Evolutionary conservation across 2,797 vertebrate species (phyloP).

Genomic region (Hylomyscus alleni): DNA sequence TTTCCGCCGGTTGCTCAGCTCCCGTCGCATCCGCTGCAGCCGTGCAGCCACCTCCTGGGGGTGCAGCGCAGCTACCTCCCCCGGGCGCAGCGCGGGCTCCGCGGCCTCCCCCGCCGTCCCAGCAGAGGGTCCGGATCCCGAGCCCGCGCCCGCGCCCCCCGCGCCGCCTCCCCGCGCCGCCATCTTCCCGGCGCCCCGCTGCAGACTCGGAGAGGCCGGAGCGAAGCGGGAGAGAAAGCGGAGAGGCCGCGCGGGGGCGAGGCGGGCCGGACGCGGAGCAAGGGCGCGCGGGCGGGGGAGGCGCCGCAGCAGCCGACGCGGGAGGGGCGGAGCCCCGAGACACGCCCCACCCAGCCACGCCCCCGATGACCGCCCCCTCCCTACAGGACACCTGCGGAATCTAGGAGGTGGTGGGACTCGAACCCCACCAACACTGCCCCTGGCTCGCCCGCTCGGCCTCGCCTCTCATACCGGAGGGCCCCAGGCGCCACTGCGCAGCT

Average conservation of each 20-base stretch:
- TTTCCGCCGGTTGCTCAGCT: constrained; percentile 98
- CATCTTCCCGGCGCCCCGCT: constrained; percentile 78
- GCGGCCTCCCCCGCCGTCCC: constrained; percentile 42
- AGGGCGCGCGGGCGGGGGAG: neutral
- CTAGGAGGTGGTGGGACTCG: neutral
- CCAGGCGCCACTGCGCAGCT: neutral
- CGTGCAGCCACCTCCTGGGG: constrained; percentile 93
- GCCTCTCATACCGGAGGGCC: neutral
- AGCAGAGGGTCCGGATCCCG: neutral
- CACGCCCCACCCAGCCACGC: neutral
- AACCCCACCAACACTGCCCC: neutral
- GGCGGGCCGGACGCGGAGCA: constrained; percentile 45
- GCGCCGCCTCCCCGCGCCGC: constrained; percentile 65
- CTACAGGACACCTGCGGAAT: constrained; percentile 47
- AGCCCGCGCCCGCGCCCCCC: constrained; percentile 43
- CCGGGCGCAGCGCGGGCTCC: constrained; percentile 74
- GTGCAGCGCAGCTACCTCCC: constrained; percentile 87
- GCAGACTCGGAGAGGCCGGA: constrained; percentile 60
- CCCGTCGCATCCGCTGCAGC: constrained; percentile 93
- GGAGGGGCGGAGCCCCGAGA: constrained; percentile 74
- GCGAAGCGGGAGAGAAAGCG: constrained; percentile 52
- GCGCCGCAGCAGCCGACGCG: constrained; percentile 68
- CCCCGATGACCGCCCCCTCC: neutral
- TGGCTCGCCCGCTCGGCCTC: neutral
- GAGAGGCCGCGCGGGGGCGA: constrained; percentile 53